These are phyloP conservation scores for Columba janthina DNA, from an alignment of 2,113 vertebrate genomes.

Conservation along the genomic window DNA sequence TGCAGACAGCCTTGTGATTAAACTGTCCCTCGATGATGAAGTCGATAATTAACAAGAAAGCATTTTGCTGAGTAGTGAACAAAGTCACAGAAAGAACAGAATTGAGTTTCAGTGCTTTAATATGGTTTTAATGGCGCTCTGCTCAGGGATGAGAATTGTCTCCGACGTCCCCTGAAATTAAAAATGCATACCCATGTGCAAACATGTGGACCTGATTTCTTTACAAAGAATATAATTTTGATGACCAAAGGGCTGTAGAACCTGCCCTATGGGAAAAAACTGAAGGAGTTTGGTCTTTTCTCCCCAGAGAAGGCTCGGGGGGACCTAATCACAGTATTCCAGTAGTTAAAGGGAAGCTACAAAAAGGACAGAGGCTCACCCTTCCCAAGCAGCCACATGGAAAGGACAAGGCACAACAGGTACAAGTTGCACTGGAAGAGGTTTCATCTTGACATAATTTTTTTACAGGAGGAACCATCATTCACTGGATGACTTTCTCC, in stretches of 20 bases:
- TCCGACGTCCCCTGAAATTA: conserved; percentile 25
- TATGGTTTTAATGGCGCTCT: conserved; percentile 32
- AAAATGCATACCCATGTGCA: not conserved
- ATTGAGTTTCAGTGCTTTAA: conserved; percentile 2
- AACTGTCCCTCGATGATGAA: conserved; percentile 53
- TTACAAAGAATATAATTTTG: not conserved
- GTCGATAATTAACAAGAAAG: conserved; percentile 56
- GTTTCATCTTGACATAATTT: not conserved
- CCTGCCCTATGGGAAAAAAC: not conserved
- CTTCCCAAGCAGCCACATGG: not conserved
- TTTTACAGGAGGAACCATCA: not conserved
- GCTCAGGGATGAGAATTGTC: not conserved
- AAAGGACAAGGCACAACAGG: not conserved
- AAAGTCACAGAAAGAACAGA: conserved; percentile 53
- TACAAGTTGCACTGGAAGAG: not conserved
- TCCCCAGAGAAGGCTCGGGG: not conserved
- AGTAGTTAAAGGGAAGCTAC: not conserved
- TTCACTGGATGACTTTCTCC: not conserved
- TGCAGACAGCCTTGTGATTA: conserved; percentile 57
- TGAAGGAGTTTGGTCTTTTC: not conserved
- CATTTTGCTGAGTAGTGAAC: conserved; percentile 55
- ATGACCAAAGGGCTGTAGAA: not conserved
- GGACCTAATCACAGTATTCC: not conserved
- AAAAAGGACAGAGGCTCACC: not conserved
- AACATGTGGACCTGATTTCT: not conserved